phyloP scores from a whole-genome alignment of 2,113 vertebrate species.

The Cryptoleucopteryx plumbea region DNA sequence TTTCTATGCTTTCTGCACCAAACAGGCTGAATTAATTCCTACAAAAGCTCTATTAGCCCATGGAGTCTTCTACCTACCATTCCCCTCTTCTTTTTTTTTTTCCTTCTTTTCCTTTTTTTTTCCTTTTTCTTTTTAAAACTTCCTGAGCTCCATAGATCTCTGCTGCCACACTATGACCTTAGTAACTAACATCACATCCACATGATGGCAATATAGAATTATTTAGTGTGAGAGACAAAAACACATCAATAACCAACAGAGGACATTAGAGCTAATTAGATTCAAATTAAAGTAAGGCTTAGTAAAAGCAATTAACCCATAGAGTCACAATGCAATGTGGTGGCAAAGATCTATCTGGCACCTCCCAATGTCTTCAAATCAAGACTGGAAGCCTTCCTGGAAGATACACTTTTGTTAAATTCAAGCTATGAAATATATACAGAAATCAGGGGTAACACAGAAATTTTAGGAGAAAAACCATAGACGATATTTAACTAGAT shows the following conservation, averaged over 20 bases:
- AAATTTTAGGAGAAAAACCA: neutral
- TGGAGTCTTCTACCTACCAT: neutral
- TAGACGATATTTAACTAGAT: fast-evolving
- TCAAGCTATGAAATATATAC: fast-evolving
- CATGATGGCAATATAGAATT: fast-evolving
- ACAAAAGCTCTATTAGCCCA: neutral
- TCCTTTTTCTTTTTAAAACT: neutral
- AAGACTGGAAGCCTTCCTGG: neutral
- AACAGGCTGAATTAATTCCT: neutral
- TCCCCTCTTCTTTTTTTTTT: neutral
- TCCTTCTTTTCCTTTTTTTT: too few relatives aligned
- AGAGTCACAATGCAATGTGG: fast-evolving
- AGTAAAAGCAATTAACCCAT: neutral
- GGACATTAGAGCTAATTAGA: neutral
- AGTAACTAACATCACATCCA: neutral
- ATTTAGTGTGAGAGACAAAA: neutral
- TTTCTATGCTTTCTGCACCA: neutral
- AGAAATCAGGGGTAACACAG: neutral
- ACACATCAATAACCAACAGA: neutral
- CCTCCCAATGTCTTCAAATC: neutral
- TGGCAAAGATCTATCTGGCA: neutral
- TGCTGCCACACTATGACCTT: neutral
- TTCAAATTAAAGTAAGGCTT: neutral
- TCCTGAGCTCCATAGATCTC: neutral
- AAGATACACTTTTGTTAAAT: neutral